Evolutionary conservation across 2,888 invertebrate genomes (phyloP), one percentile per base, ranked within the genome.

Genomic region (Neoitamus cyanurus): DNA sequence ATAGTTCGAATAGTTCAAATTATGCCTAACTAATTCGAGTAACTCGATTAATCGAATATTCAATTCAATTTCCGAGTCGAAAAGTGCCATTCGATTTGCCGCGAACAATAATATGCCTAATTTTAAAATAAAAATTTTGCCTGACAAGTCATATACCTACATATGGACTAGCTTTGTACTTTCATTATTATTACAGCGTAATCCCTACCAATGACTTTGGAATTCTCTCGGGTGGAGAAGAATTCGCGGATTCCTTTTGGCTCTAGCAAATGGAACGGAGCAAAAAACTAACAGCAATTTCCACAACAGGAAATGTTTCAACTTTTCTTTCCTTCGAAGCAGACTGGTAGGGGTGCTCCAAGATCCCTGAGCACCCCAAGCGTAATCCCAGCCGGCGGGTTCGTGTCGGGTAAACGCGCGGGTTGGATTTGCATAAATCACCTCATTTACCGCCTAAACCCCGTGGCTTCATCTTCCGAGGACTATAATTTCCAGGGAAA

Each of bases 401-500:
- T 58, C 58, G 25, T 58, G 58, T 58, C 25, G 58, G 25, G 9
- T 9, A 58, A 58, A 58, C 9, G 58, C 58, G 58, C 58, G 15
- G 58, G 58, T 73, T 31, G 34, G 15, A 73, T 73, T 15, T 73
- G 36, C 34, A 73, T 73, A 34, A 34, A 73, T 73, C 73, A 73
- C 34, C 36, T 73, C 72, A 73, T 31, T 73, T 34, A 20, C 20
- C 20, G 15, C n/a, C 31, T 15, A 42, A 7, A 20, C 34, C 37
- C 73, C 73, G 20, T 73, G 34, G 73, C 36, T 73, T 73, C 73
- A 73, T 73, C 75, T 25, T 42, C 28, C 34, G 20, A 42, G 28
- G 42, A 42, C 75, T 75, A 42, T 75, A 75, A 75, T 75, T 75
- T 75, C 34, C 75, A 75, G 75, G 42, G 75, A 75, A 75, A 75